phyloP scores from a whole-genome alignment of 2,113 vertebrate species.

The Panthera tigris region DNA sequence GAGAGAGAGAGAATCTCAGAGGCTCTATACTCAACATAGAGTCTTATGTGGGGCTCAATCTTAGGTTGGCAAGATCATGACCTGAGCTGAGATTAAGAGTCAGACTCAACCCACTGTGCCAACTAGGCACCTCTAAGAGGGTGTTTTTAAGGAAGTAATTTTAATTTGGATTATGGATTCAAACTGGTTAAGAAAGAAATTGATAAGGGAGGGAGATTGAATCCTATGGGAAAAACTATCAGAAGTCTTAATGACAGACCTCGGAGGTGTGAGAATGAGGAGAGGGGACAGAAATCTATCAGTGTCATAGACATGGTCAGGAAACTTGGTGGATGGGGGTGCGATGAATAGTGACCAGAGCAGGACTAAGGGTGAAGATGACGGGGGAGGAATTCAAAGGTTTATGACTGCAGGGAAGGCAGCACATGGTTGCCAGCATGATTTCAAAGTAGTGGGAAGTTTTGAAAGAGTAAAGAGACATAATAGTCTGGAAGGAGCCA shows the following conservation, averaged over 20 bases:
- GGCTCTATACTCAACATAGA: too few species aligned
- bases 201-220: neutral
- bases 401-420: neutral
- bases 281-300: neutral
- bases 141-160: neutral
- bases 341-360: neutral
- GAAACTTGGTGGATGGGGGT: neutral
- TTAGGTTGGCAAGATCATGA: too few species aligned
- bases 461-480: neutral
- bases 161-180: neutral
- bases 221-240: neutral
- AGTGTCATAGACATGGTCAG: neutral
- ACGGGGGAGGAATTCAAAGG: neutral
- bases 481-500: neutral
- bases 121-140: too few species aligned
- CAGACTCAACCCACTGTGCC: too few species aligned
- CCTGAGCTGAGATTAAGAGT: too few species aligned
- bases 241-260: neutral
- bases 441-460: neutral
- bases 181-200: neutral
- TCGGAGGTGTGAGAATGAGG: too few species aligned
- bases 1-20: too few species aligned
- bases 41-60: too few species aligned
- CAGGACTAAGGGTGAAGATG: neutral
- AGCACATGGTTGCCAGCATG: neutral